Evolutionary conservation across 23 tunicate species (phyloP).

Genomic region (Ciona savignyi): DNA sequence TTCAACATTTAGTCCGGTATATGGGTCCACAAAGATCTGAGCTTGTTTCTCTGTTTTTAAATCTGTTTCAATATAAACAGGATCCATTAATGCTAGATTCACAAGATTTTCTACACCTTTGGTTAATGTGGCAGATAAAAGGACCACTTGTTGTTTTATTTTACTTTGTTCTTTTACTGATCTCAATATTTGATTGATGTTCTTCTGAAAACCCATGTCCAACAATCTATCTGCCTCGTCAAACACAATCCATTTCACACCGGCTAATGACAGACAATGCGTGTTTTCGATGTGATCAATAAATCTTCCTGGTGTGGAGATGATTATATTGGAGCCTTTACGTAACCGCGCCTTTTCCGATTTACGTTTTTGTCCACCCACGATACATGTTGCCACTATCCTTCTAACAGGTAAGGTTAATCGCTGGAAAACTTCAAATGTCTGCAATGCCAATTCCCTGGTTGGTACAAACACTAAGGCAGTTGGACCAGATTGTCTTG

Average conservation of each 20-base stretch:
- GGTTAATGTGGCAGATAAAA: slow-evolving; percentile 86
- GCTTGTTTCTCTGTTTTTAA: not conserved
- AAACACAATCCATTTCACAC: slow-evolving; percentile 62
- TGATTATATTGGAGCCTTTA: slow-evolving; percentile 77
- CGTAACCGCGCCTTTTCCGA: slow-evolving; percentile 91
- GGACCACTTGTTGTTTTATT: slow-evolving; percentile 44
- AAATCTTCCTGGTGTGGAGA: slow-evolving; percentile 95
- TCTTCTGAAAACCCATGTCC: slow-evolving; percentile 87
- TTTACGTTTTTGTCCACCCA: slow-evolving; percentile 88
- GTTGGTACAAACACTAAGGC: slow-evolving; percentile 86
- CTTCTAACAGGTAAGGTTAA: slow-evolving; percentile 46
- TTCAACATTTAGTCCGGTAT: slow-evolving; percentile 41
- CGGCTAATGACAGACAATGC: slow-evolving; percentile 27
- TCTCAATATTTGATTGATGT: slow-evolving; percentile 47
- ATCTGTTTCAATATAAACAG: slow-evolving; percentile 21
- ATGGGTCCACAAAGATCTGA: slow-evolving; percentile 26
- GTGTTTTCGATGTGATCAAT: slow-evolving; percentile 93
- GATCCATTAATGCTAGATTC: slow-evolving; percentile 50
- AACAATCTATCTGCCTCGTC: slow-evolving; percentile 98
- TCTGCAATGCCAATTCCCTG: slow-evolving; percentile 83
- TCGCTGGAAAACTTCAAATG: slow-evolving; percentile 53
- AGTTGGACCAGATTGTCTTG: slow-evolving; percentile 51
- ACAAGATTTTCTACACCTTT: slow-evolving; percentile 88
- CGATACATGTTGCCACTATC: slow-evolving; percentile 83
- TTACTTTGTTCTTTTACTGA: slow-evolving; percentile 35